Evolutionary conservation across 2,888 invertebrate species (phyloP), one percentile per base, ranked within the genome.

Genomic region (Therioaphis trifolii): DNA sequence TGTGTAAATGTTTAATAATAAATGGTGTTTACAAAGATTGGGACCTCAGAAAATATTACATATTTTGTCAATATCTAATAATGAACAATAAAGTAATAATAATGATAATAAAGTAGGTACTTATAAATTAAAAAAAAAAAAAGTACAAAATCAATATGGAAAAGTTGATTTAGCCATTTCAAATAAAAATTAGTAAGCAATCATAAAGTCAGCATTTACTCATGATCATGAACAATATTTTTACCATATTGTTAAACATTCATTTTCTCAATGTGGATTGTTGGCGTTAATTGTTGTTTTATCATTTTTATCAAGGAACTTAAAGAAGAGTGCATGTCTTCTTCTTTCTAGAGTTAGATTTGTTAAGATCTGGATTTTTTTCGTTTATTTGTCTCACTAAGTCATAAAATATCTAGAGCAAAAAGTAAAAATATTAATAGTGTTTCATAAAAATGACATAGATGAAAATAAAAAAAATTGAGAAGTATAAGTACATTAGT

Each of bases 301-400:
- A 86, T 87, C 87, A 80, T 76, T 74, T 35, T 77, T 46, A 55
- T 68, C 43, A 68, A 68, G 68, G 29, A 86, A 86, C 88, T 94
- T 95, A 95, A 91, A 95, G 92, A 90, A 95, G 92, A 90, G 91
- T 91, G 92, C 95, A 95, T 89, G 92, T 89, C 88, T 92, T 91
- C 91, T 92, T 93, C 91, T 93, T 94, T 92, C 93, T 94, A 89
- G 92, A 92, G 90, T 93, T 94, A 89, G 93, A 94, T 90, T 94
- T 95, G 90, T 95, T 96, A 90, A 35, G 35, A 7, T 96, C 97
- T 86, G 99, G 99, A 88, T 97, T 97, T 91, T 98, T 98, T 92
- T 97, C 97, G 92, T 99, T 99, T 91, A 99, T 99, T 94, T 99
- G 99, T 92, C 98, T 94, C 89, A 99, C 99, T 92, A 99, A 92